Base-by-base conservation (phyloP, 2,113 vertebrate species). In the Cygnus atratus region DNA sequence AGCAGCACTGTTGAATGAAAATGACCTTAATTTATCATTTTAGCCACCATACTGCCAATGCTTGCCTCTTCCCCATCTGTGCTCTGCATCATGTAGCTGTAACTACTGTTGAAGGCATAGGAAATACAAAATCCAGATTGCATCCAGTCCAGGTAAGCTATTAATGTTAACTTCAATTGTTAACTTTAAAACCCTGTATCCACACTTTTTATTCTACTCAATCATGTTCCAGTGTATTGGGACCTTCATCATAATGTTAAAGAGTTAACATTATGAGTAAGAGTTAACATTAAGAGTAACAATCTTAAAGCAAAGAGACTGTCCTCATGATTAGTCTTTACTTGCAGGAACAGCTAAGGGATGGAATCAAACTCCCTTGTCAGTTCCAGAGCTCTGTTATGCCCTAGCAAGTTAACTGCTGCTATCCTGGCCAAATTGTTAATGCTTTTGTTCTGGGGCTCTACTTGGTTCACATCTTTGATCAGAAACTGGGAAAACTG, bases 21-120 rank as follows among this genome's bases (percentile, higher is more conserved):
- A 67, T 61, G 3, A 94, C 98, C 98, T 99, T 98, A 97, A 98
- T 96, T 20, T 26, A 39, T 18, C 70, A 10, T 71, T 88, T 28
- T 87, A 99, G 99, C 74, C 99, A 99, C 71, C 93, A 98, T 50
- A 97, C 99, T 24, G 97, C 98, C 57, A 99, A 99, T 65, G 99
- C 99, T 91, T 99, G 99, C 58, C 97, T 99, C 73, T 98, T 98
- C 11, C 99, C 99, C 28, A 76, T 99, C 80, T 99, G 99, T 85
- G 98, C 99, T 33, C 95, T 99, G 41, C 98, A 99, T 93, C 98
- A 98, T 2, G 96, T 98, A 31, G 98, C 99, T 3, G 98, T 99
- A 93, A 99, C 99, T 4, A 99, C 99, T 0, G 98, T 99, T 91
- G 99, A 99, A 97, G 99, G 99, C 29, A 99, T 99, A 33, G 99